Percentiles rank a stretch among this genome's conserved stretches.
phyloP scores from a whole-genome alignment of 2,113 vertebrate genomes.

The Microcebus griseorufus region DNA sequence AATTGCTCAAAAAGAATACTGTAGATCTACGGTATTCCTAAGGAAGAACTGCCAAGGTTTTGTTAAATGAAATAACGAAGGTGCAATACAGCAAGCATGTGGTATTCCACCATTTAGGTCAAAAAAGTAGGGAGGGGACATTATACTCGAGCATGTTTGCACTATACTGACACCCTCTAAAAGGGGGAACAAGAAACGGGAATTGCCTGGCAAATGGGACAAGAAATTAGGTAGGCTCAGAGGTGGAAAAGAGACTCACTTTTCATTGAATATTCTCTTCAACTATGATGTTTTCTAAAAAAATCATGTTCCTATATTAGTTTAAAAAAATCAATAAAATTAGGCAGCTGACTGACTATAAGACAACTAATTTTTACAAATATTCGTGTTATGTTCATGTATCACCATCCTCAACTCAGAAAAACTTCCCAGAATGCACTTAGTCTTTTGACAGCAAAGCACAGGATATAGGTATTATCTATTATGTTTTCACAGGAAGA shows the following conservation, averaged over 20 bases:
- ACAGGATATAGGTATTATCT: background rate
- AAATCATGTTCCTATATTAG: background rate
- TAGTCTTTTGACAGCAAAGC: background rate
- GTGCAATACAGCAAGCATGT: background rate
- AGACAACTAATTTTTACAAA: background rate
- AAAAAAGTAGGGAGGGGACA: background rate
- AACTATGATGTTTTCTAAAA: background rate
- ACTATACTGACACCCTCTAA: no score
- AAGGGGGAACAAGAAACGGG: background rate
- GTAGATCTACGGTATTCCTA: background rate
- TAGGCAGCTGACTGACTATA: background rate
- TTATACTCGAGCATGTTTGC: accelerated
- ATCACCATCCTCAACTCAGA: background rate
- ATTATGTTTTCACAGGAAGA: background rate
- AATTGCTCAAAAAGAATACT: background rate
- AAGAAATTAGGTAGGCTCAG: background rate
- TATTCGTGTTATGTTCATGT: background rate
- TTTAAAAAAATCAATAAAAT: background rate
- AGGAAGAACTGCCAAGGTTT: background rate
- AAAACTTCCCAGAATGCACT: background rate
- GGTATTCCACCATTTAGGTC: no score
- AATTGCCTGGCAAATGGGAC: background rate
- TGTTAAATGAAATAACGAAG: background rate
- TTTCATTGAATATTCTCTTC: background rate
- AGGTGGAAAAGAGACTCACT: background rate